A percentile compares a stretch with the other conserved stretches of the same genome.
These are phyloP conservation scores for Drosophila cognata DNA, from an alignment of 2,888 invertebrate genomes.

Conservation along the genomic window DNA sequence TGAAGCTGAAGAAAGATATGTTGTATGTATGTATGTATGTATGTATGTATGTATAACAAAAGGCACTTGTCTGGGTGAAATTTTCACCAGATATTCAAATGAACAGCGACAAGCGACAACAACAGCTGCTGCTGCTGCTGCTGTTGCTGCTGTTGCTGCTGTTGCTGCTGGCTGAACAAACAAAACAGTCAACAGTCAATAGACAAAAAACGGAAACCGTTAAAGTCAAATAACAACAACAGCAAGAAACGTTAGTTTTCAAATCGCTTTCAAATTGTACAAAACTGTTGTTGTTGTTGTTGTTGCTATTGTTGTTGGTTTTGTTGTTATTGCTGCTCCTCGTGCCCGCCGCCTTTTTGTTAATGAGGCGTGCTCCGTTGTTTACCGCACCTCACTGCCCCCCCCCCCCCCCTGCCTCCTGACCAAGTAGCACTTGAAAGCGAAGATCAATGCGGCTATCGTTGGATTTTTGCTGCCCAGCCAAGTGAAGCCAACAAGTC, in stretches of 20 bases:
- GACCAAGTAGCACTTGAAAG: slow-evolving; percentile 37
- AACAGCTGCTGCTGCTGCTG: slow-evolving; percentile 26
- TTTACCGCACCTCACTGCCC: slow-evolving; percentile 43
- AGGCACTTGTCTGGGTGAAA: slow-evolving; percentile 80
- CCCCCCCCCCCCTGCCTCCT: slow-evolving; percentile 1
- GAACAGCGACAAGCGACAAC: slow-evolving; percentile 48
- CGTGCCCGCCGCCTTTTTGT: slow-evolving; percentile 55
- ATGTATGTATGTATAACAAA: slow-evolving; percentile 59
- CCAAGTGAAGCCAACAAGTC: slow-evolving; percentile 31
- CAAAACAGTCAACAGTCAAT: slow-evolving; percentile 65
- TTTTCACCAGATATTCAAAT: slow-evolving; percentile 80
- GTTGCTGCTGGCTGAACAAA: slow-evolving; percentile 58
- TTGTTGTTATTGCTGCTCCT: slow-evolving; percentile 33
- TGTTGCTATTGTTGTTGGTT: slow-evolving; percentile 23
- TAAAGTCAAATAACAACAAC: slow-evolving; percentile 65
- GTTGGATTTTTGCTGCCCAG: slow-evolving; percentile 58
- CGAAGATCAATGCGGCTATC: slow-evolving; percentile 72
- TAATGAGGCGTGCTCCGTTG: slow-evolving; percentile 79
- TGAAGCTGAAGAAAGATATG: slow-evolving; percentile 41
- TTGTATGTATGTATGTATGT: slow-evolving; percentile 27
- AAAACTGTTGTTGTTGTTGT: slow-evolving; percentile 29
- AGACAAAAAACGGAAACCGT: slow-evolving; percentile 80
- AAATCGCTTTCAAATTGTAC: slow-evolving; percentile 74
- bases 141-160: slow-evolving; percentile 11
- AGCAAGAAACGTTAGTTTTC: slow-evolving; percentile 60